Conservation (phyloP, 2,113 vertebrate genomes). For the human (Homo sapiens) region GRCh38 chr9:99216501-99217000, state of each 20-base stretch:
- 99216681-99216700: not conserved
- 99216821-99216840: not conserved
- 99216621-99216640: not conserved
- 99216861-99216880: not conserved
- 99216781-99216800: not conserved
- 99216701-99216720: not conserved
- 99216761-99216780: not conserved
- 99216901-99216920: slow-evolving; percentile 3
- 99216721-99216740: not conserved
- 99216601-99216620: slow-evolving; percentile 5
- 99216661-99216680: not conserved
- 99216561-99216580: slow-evolving; percentile 65
- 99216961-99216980: not conserved
- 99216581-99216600: slow-evolving; percentile 59
- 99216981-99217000: not conserved
- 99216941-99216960: slow-evolving; percentile 1
- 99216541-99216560: slow-evolving; percentile 70
- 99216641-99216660: not conserved
- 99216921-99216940: not conserved
- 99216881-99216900: not conserved
- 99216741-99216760: not conserved
- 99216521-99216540: slow-evolving; percentile 64
- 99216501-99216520: slow-evolving; percentile 59
- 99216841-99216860: not conserved
- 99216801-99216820: not conserved